phyloP scores from a whole-genome alignment of 2,888 invertebrate species.

The Parnassius orleans region DNA sequence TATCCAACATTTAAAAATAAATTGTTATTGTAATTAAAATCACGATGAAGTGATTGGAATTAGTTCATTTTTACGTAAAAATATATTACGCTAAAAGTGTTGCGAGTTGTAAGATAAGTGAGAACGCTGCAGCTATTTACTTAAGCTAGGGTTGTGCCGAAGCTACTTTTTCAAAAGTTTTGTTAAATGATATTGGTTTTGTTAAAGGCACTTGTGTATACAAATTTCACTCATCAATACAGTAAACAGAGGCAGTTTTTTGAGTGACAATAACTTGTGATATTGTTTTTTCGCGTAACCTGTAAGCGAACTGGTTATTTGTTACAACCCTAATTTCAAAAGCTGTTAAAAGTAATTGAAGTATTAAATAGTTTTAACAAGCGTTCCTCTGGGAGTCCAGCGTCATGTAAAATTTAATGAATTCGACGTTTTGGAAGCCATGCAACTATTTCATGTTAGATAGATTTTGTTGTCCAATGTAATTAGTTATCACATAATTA shows the following conservation, averaged over 20 bases:
- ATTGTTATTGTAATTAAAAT: conserved; percentile 19
- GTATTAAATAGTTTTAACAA: background rate
- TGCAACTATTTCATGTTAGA: conserved; percentile 65
- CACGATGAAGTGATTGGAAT: background rate
- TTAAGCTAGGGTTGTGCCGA: conserved; percentile 3
- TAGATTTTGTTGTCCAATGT: conserved; percentile 71
- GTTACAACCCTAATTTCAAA: conserved; percentile 13
- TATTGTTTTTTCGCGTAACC: background rate
- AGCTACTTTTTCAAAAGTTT: background rate
- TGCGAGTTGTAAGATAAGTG: background rate
- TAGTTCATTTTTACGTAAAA: background rate
- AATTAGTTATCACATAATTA: conserved; percentile 73
- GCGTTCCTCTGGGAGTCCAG: background rate
- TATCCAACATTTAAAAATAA: conserved; percentile 11
- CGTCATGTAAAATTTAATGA: conserved; percentile 10
- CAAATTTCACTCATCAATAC: too few species aligned
- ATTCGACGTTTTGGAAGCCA: conserved; percentile 32
- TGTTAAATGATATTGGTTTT: too few species aligned
- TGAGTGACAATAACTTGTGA: too few species aligned
- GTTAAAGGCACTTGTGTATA: too few species aligned
- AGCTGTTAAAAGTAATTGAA: background rate
- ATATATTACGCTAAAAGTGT: background rate
- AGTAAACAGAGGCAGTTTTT: too few species aligned
- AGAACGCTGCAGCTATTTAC: background rate
- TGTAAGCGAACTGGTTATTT: background rate